Evolutionary conservation across 2,113 vertebrate species (phyloP), one percentile per base, ranked within the genome.

Genomic region (Callopanchax toddi): DNA sequence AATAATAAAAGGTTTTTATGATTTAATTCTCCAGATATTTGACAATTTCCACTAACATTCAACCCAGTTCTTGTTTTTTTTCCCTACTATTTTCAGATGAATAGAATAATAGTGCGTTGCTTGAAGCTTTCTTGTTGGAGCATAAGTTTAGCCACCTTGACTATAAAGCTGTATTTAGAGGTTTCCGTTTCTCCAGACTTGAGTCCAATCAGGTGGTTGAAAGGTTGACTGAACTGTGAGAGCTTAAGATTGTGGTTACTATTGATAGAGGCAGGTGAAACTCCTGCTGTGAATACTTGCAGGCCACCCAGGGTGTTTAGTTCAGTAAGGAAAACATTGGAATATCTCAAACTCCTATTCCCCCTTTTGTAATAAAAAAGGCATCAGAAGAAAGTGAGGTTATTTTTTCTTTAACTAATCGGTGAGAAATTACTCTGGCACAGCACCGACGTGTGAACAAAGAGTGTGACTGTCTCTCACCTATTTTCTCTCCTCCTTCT

Each of bases 381-480:
- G 12, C 18, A 3, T n/a, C 20, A 39, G 39, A 48, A 51, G 9
- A 75, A 60, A 57, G 12, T 18, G 25, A 13, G n/a, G 26, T 57
- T 15, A 67, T 63, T 76, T 67, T 58, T 62, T 61, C 54, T 44
- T 55, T 15, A 49, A 26, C 6, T 37, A 34, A 43, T 55, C 48
- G 21, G 51, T 61, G 54, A 60, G 37, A 67, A 66, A 76, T 25
- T 5, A 42, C 59, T 62, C 52, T 23, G 37, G 51, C 66, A 45
- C 63, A n/a, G 65, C 60, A 42, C 46, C 12, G 45, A 58, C 62
- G 73, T 88, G 82, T 79, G 84, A 86, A 87, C 61, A 82, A 82
- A 78, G 76, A 17, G 42, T 83, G 76, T 67, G 78, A 87, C 76
- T 74, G 86, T 88, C 87, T 90, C 77, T 76, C 89, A 87, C 84